Conservation (phyloP, 2,113 vertebrate species). For the Anguilla japonica region DNA sequence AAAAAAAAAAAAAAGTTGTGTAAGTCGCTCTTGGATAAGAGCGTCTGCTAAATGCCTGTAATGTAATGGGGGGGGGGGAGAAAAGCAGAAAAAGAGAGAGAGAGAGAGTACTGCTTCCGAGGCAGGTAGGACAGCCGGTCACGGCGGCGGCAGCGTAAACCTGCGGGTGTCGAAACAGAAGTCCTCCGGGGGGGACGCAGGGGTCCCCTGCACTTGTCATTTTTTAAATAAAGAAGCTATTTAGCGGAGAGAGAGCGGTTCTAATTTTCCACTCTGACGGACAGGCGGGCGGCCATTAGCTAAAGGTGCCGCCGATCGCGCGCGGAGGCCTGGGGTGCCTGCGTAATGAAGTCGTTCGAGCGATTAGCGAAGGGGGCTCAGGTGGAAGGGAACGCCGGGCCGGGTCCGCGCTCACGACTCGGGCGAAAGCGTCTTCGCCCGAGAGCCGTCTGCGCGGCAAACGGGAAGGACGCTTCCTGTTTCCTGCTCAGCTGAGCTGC, state of each 20-base stretch:
- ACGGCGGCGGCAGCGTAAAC: neutral
- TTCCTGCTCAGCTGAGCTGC: no score
- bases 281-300: slow-evolving; percentile 53
- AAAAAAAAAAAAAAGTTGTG: no score
- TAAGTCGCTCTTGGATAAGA: no score
- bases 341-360: slow-evolving; percentile 53
- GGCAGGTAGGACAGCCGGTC: no score
- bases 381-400: neutral
- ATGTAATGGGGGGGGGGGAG: no score
- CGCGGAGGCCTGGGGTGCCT: slow-evolving; percentile 1
- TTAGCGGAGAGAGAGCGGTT: slow-evolving; percentile 36
- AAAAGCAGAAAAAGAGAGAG: neutral
- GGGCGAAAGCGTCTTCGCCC: no score
- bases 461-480: no score
- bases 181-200: neutral
- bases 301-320: neutral
- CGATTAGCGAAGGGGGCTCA: slow-evolving; percentile 43
- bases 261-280: slow-evolving; percentile 58
- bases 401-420: no score
- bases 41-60: no score
- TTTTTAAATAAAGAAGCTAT: slow-evolving; percentile 38
- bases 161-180: neutral
- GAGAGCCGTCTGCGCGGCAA: no score
- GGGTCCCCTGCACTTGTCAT: neutral
- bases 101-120: neutral